Base-by-base conservation (phyloP, 2,797 vertebrate genomes). In the Orientallactaga sibirica region DNA sequence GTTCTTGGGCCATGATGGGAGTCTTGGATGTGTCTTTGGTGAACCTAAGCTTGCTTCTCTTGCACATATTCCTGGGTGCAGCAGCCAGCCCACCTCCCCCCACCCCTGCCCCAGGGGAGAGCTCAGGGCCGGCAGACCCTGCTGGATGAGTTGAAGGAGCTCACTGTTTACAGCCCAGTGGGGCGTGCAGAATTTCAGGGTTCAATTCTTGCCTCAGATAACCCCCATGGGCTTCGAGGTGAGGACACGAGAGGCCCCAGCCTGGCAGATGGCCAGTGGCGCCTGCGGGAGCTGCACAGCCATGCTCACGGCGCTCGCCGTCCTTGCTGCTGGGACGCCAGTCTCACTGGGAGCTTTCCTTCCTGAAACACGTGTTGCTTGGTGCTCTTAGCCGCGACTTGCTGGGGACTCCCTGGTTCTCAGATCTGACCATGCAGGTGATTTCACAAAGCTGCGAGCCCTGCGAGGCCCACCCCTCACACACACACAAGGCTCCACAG, bases 211-310 rank as follows among this genome's bases (percentile, higher is more conserved):
- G n/a, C 37, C 58, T 73, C n/a, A 25, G 19, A 64, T 62, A 76
- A 76, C 3, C 75, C 52, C 80, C 73, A 67, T 29, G 75, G 67
- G 7, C 29, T 55, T 1, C 22, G 48, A 22, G 24, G 20, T 22
- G 29, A 24, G 55, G 55, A 27, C 24, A 0, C 9, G 0, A 24
- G 5, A 41, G 0, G 1, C 15, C 33, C 8, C 15, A 1, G n/a
- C 4, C 0, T 37, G 0, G 3, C 20, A 29, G 8, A 0, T 16
- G 2, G 16, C 1, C 0, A 2, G 1, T 1, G 0, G 20, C 1
- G n/a, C 33, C 18, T 2, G 27, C 48, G 33, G 16, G n/a, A 24
- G 15, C 4, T 0, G 4, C 10, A 15, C 2, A 43, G 12, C 16
- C 58, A 1, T 1, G 15, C 19, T 74, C 61, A 19, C 25, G 33